Evolutionary conservation across 1,140 invertebrate species (phyloP).

Genomic region (Drosophila ananassae): DNA sequence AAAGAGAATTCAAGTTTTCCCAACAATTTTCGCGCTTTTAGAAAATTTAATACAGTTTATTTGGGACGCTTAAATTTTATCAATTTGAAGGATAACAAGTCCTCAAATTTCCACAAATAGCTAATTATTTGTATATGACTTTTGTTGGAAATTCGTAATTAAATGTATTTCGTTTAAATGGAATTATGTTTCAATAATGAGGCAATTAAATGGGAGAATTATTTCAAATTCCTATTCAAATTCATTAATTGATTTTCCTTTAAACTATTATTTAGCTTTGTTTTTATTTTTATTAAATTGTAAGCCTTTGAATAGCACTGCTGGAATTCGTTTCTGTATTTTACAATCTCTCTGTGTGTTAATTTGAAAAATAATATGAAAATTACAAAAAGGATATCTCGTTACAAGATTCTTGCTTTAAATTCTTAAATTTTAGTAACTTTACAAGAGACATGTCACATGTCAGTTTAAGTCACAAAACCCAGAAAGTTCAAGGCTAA

Average conservation of each 20-base stretch:
- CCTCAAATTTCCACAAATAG: too few relatives aligned
- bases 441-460: too few relatives aligned
- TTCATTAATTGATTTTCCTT: not conserved
- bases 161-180: not conserved
- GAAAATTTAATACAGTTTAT: too few relatives aligned
- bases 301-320: too few relatives aligned
- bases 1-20: conserved; percentile 6
- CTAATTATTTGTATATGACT: too few relatives aligned
- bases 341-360: too few relatives aligned
- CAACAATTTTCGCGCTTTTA: not conserved
- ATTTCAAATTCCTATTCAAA: not conserved
- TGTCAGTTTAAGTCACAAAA: not conserved
- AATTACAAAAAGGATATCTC: too few relatives aligned
- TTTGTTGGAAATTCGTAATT: not conserved
- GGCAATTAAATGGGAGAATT: not conserved
- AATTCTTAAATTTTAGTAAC: not conserved
- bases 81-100: not conserved
- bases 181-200: not conserved
- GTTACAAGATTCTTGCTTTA: not conserved
- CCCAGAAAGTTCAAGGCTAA: too few relatives aligned
- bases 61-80: not conserved
- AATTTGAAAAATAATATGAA: too few relatives aligned
- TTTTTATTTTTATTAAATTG: too few relatives aligned
- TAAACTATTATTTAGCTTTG: too few relatives aligned
- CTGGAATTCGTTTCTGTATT: too few relatives aligned